Evolutionary conservation across 2,888 invertebrate species (phyloP).

Genomic region (Drosophila paranaensis): DNA sequence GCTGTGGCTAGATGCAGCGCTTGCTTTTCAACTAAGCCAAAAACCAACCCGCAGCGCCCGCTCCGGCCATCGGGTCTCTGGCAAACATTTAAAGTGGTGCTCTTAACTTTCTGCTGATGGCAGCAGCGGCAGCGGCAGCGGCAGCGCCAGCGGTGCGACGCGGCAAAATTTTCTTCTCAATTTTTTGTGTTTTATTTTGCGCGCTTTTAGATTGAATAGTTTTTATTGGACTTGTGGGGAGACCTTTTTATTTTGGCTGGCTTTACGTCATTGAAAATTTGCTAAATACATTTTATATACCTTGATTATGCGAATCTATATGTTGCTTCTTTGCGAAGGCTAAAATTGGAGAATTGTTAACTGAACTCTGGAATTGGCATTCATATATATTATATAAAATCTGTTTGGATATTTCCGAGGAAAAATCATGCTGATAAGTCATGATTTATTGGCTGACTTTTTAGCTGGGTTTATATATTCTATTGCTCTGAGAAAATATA

Average conservation of each 20-base stretch:
- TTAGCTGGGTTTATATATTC: too few species aligned
- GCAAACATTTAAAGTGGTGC: conserved; percentile 62
- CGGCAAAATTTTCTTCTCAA: conserved; percentile 39
- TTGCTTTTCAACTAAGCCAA: conserved; percentile 53
- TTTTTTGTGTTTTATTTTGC: conserved; percentile 31
- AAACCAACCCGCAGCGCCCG: conserved; percentile 10
- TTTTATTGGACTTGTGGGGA: conserved; percentile 25
- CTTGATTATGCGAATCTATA: background rate
- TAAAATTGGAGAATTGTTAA: background rate
- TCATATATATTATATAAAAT: too few species aligned
- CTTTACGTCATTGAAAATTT: conserved; percentile 58
- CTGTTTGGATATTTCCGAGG: too few species aligned
- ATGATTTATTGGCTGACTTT: too few species aligned
- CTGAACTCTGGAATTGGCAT: too few species aligned
- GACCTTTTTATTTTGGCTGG: conserved; percentile 52
- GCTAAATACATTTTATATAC: conserved; percentile 41
- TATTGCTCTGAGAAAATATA: too few species aligned
- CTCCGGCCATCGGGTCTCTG: background rate
- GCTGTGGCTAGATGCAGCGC: conserved; percentile 32
- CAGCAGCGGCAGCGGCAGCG: conserved; percentile 43
- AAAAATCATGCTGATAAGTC: too few species aligned
- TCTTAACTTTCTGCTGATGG: conserved; percentile 78
- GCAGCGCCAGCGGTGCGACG: conserved; percentile 31
- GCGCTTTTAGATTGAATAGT: conserved; percentile 64
- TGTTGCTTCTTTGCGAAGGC: conserved; percentile 18